A percentile compares a stretch with the other conserved stretches of the same genome.
Evolutionary conservation across 2,797 vertebrate species (phyloP).

Genomic region (Bucorvus abyssinicus): DNA sequence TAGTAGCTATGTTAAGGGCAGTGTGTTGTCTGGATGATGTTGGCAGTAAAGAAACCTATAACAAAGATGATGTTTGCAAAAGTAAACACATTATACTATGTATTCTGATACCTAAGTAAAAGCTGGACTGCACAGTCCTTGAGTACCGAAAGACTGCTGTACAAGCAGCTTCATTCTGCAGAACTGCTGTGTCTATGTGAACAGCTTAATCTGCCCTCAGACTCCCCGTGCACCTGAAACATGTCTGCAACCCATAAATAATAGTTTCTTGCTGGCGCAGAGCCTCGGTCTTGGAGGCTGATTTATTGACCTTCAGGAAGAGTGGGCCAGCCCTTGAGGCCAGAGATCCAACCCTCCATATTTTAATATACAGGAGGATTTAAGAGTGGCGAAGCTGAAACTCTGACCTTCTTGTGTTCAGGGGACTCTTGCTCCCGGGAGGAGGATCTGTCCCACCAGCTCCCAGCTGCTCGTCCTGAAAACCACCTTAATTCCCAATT

Average conservation of each 20-base stretch:
- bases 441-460: neutral
- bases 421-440: neutral
- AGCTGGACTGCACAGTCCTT: neutral
- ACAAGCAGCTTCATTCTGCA: neutral
- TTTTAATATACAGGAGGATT: neutral
- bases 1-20: neutral
- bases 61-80: neutral
- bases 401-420: neutral
- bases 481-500: neutral
- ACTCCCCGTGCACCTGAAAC: neutral
- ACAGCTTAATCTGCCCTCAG: neutral
- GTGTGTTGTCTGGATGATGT: rapidly evolving
- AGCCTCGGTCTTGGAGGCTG: neutral
- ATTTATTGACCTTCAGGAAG: neutral
- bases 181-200: neutral
- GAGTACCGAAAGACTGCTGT: neutral
- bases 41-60: neutral
- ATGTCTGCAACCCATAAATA: neutral
- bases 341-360: rapidly evolving
- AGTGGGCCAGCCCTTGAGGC: rapidly evolving
- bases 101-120: neutral
- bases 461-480: neutral
- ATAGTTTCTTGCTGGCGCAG: neutral
- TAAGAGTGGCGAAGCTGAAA: neutral
- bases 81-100: neutral